These are phyloP conservation scores for Antedon mediterranea DNA, from an alignment of 53 echinoderm and acorn worm genomes.

Conservation along the genomic window DNA sequence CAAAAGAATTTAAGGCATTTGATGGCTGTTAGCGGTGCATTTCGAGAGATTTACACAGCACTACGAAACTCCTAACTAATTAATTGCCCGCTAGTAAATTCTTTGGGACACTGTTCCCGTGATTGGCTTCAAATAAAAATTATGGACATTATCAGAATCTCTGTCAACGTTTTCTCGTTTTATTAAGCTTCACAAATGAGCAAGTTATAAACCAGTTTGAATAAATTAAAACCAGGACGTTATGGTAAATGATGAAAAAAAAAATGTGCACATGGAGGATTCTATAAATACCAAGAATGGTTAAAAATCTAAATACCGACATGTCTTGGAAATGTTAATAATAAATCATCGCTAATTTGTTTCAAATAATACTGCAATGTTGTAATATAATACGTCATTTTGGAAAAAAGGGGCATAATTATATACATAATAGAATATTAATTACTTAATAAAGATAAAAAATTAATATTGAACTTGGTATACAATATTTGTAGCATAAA, in stretches of 20 bases:
- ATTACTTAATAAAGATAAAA: too few species aligned
- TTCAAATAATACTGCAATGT: too few species aligned
- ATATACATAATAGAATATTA: too few species aligned
- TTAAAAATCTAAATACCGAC: too few species aligned
- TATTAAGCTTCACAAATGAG: neutral
- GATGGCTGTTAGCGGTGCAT: neutral
- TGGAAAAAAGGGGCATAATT: too few species aligned
- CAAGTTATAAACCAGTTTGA: neutral
- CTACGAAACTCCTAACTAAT: neutral
- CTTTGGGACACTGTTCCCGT: neutral
- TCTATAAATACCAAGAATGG: too few species aligned
- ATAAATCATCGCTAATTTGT: too few species aligned
- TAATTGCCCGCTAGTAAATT: neutral
- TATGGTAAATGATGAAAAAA: neutral
- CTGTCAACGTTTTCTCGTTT: neutral
- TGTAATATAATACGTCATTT: too few species aligned
- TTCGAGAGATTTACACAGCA: neutral
- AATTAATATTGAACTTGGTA: too few species aligned
- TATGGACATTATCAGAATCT: neutral
- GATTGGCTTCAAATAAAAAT: neutral
- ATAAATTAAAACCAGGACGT: neutral
- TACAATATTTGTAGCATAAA: too few species aligned
- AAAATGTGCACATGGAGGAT: neutral
- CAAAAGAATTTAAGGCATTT: neutral
- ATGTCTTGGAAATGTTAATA: too few species aligned